Percentiles rank a stretch among this genome's conserved stretches.
phyloP scores from a whole-genome alignment of 2,888 invertebrate species.

The Gerris lacustris region DNA sequence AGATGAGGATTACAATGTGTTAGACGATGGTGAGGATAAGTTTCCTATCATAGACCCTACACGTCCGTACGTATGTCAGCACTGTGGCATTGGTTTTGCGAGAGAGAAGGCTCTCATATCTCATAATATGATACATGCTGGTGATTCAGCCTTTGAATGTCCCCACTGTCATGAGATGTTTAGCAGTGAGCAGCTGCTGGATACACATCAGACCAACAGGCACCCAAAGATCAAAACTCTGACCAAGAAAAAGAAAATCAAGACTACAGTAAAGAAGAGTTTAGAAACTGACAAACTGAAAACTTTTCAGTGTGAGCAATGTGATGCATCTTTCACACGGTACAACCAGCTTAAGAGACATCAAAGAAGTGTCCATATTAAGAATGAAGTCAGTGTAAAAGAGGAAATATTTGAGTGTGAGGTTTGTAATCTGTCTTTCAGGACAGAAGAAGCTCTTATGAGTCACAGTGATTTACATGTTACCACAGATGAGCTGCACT shows the following conservation, averaged over 20 bases:
- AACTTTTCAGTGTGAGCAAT: constrained; percentile 49
- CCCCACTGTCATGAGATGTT: constrained; percentile 69
- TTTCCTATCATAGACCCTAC: constrained; percentile 26
- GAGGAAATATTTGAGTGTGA: constrained; percentile 19
- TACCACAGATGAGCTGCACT: constrained; percentile 46
- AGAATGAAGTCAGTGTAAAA: constrained; percentile 32
- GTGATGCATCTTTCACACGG: constrained; percentile 66
- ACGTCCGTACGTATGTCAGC: constrained; percentile 59
- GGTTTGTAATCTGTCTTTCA: constrained; percentile 22
- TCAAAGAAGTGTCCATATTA: constrained; percentile 38
- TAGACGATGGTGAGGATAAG: constrained; percentile 15
- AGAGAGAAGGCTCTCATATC: constrained; percentile 69
- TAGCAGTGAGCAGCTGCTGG: constrained; percentile 34
- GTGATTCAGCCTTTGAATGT: constrained; percentile 68
- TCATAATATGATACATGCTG: constrained; percentile 56
- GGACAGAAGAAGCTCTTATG: constrained; percentile 21
- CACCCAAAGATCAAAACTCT: constrained; percentile 7
- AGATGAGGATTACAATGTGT: constrained; percentile 11
- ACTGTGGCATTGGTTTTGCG: constrained; percentile 63
- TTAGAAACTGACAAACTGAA: constrained; percentile 39
- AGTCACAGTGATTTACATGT: constrained; percentile 33
- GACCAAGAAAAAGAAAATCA: constrained; percentile 7
- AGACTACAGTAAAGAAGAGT: not conserved
- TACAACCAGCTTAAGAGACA: constrained; percentile 62
- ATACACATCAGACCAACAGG: constrained; percentile 16